phyloP scores from a whole-genome alignment of 2,888 invertebrate species.

The Parascotia fuliginaria region DNA sequence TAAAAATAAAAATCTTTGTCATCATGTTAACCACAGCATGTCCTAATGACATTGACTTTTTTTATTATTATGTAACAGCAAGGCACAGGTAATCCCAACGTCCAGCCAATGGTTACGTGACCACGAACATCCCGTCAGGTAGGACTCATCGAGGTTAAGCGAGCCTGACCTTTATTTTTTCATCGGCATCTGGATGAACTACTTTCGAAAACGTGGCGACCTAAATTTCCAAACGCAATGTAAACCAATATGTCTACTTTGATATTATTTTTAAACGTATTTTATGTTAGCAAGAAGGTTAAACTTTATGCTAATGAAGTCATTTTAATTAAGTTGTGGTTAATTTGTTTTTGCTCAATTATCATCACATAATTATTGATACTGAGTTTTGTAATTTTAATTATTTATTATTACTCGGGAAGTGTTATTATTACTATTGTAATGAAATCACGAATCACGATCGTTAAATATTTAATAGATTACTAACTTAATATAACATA shows the following conservation, averaged over 20 bases:
- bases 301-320: constrained; percentile 15
- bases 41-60: constrained; percentile 12
- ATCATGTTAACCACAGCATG: constrained; percentile 1
- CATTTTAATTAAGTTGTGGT: constrained; percentile 1
- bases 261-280: constrained; percentile 20
- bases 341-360: constrained; percentile 1
- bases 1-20: too few species aligned
- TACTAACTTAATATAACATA: too few species aligned
- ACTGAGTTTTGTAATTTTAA: too few species aligned
- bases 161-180: constrained; percentile 65
- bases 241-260: constrained; percentile 47
- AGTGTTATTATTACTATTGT: too few species aligned
- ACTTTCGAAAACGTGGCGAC: constrained; percentile 76
- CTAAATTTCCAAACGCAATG: constrained; percentile 56
- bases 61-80: not conserved
- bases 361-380: not conserved
- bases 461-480: too few species aligned
- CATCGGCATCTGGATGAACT: constrained; percentile 73
- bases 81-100: constrained; percentile 18
- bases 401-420: too few species aligned
- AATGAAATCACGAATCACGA: too few species aligned
- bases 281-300: constrained; percentile 20
- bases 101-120: constrained; percentile 24
- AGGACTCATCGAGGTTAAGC: constrained; percentile 26
- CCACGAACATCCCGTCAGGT: constrained; percentile 13